Conservation (phyloP, 2,113 vertebrate species). For the Dolichallabes microphthalmus region DNA sequence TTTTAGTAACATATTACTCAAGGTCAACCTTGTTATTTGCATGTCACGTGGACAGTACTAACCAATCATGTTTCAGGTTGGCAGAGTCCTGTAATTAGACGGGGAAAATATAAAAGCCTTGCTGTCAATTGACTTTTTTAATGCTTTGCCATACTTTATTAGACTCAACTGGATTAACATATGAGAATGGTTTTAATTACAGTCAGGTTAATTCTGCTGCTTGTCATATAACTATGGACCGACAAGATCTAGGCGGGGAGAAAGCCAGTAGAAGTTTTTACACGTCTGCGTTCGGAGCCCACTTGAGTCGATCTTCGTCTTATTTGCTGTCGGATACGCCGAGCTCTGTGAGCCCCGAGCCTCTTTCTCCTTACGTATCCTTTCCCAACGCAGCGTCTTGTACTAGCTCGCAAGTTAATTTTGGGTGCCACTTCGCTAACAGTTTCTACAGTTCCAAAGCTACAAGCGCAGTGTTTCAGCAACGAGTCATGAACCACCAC, state of each 20-base stretch:
- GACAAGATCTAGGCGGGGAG: conserved; percentile 73
- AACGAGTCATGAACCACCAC: conserved; percentile 75
- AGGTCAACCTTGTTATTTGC: conserved; percentile 41
- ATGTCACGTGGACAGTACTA: conserved; percentile 57
- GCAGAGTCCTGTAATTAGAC: conserved; percentile 55
- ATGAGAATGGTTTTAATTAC: conserved; percentile 40
- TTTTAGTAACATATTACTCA: conserved; percentile 3
- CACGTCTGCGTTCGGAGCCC: conserved; percentile 71
- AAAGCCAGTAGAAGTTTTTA: conserved; percentile 74
- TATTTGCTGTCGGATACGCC: conserved; percentile 71
- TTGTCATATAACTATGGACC: conserved; percentile 55
- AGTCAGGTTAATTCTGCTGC: neutral
- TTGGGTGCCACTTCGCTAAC: conserved; percentile 83
- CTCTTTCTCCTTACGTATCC: conserved; percentile 44
- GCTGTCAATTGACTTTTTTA: conserved; percentile 46
- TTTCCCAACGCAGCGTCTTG: conserved; percentile 60
- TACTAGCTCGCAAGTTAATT: conserved; percentile 72
- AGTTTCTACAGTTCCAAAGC: conserved; percentile 85
- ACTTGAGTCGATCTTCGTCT: conserved; percentile 42
- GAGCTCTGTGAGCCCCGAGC: conserved; percentile 58
- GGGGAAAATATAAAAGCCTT: conserved; percentile 55
- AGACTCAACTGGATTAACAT: conserved; percentile 29
- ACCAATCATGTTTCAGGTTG: conserved; percentile 54
- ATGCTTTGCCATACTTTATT: conserved; percentile 22
- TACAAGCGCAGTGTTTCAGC: conserved; percentile 78